phyloP scores from a whole-genome alignment of 1,140 invertebrate genomes.

The Diorhabda sublineata region DNA sequence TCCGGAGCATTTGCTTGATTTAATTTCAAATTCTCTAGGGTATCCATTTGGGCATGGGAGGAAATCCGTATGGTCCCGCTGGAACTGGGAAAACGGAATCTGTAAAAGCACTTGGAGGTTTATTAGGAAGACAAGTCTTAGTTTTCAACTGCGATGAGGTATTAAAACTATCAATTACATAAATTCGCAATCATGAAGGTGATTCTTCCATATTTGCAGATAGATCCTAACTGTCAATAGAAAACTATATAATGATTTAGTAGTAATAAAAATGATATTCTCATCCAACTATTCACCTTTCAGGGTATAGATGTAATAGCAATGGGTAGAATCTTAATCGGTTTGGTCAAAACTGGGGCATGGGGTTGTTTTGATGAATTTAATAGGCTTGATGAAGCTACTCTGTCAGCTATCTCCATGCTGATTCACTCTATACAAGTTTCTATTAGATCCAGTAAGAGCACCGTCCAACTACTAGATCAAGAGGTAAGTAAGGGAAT shows the following conservation, averaged over 20 bases:
- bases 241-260: no score
- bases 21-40: constrained; percentile 55
- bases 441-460: constrained; percentile 65
- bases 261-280: no score
- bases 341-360: constrained; percentile 89
- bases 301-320: constrained; percentile 91
- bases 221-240: no score
- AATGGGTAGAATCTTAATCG: constrained; percentile 89
- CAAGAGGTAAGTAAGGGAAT: constrained; percentile 56
- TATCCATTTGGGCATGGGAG: constrained; percentile 92
- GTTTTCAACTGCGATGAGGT: constrained; percentile 99
- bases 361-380: constrained; percentile 99
- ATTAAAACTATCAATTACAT: constrained; percentile 25
- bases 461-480: constrained; percentile 64
- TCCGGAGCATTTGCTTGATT: neutral
- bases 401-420: constrained; percentile 88
- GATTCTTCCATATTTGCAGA: no score
- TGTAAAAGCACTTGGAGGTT: constrained; percentile 87
- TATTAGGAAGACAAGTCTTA: constrained; percentile 87
- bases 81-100: constrained; percentile 98
- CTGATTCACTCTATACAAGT: constrained; percentile 85
- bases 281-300: constrained; percentile 7
- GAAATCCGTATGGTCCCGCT: constrained; percentile 98
- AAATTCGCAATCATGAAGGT: no score
- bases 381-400: constrained; percentile 89